These are phyloP conservation scores for Mungos mungo DNA, from an alignment of 2,113 vertebrate genomes.

Conservation along the genomic window DNA sequence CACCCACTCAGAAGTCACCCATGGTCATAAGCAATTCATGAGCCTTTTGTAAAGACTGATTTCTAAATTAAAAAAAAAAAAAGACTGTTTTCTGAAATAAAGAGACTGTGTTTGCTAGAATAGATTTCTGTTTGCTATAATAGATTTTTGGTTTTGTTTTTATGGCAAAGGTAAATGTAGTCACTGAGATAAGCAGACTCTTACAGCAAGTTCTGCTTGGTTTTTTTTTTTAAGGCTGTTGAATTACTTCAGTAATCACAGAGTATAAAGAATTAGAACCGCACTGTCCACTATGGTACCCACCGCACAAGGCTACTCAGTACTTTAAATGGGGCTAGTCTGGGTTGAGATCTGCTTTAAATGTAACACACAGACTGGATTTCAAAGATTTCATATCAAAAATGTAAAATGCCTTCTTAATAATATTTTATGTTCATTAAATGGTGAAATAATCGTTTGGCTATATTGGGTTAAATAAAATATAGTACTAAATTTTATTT, in stretches of 20 bases:
- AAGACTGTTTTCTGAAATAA: not conserved
- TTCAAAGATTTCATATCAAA: not conserved
- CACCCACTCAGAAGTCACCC: conserved; percentile 40
- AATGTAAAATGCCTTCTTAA: not conserved
- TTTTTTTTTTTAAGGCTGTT: not conserved
- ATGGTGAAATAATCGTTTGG: not conserved
- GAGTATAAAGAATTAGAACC: not conserved
- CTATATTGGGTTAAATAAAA: not conserved
- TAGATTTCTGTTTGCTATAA: not conserved
- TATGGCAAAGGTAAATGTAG: conserved; percentile 35
- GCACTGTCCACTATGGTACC: not conserved
- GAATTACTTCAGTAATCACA: not conserved
- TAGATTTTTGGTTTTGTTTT: not conserved
- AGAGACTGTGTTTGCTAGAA: not conserved
- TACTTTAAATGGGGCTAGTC: not conserved
- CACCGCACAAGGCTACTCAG: not conserved
- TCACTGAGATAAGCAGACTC: conserved; percentile 17
- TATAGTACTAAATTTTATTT: not conserved
- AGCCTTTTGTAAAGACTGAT: conserved; percentile 24
- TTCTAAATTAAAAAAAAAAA: conserved; percentile 19
- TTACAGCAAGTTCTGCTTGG: not conserved
- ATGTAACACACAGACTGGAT: not conserved
- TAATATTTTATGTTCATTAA: conserved; percentile 19
- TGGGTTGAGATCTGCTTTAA: not conserved
- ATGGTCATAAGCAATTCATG: not conserved